Base-by-base conservation (phyloP, 2,113 vertebrate species). In the Macquaria ambigua region DNA sequence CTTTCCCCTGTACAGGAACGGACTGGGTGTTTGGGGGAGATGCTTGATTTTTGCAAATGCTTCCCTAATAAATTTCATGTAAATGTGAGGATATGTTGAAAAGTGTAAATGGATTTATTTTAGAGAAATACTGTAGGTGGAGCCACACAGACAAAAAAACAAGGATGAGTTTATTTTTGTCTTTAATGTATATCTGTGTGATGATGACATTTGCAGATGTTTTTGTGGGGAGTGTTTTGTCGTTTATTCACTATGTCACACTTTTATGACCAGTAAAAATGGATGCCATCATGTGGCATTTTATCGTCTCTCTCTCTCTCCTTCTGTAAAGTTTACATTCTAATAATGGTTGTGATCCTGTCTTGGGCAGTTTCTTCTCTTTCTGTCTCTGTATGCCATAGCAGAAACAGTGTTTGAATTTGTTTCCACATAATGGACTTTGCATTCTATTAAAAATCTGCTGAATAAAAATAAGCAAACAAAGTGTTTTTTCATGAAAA, bases 391-490 rank as follows among this genome's bases (percentile, higher is more conserved):
- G 87, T 89, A 82, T 82, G 85, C 85, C 90, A 89, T 83, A 81
- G 91, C 88, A 93, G 88, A 92, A 92, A 88, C 91, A 92, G 93
- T 95, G 91, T 96, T 94, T 95, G 87, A 93, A 94, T 94, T 93
- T 91, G 88, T 95, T 95, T 95, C 92, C 93, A 90, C 78, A 77
- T 93, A 88, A 91, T 87, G 88, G 88, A 94, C 85, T 94, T 94
- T 93, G 93, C 92, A 94, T 94, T 96, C 92, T 95, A 94, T 95
- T 95, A 93, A 95, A 95, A 94, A 92, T 93, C 92, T 93, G 92
- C 93, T 92, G 74, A 95, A 95, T 94, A 92, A 96, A 96, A 94
- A 92, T 74, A 85, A 93, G 92, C 91, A 95, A 94, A 93, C 7
- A 28, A 74, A 8, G 2, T 34, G 16, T 31, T 88, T 28, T 53